Evolutionary conservation across 1,140 invertebrate genomes (phyloP).

Genomic region (Drosophila pruinosa): DNA sequence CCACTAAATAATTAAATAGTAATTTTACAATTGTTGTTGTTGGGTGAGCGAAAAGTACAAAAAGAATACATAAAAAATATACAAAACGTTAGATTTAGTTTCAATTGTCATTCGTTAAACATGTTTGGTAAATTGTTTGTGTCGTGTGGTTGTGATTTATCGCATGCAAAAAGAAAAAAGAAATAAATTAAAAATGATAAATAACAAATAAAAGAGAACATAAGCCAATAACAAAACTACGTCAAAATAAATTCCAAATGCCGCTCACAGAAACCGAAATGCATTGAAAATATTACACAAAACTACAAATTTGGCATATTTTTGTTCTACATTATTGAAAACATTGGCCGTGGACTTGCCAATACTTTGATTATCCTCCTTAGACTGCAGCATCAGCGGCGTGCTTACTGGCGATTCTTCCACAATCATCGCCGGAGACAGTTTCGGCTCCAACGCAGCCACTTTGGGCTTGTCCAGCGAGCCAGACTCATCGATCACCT

Average conservation of each 20-base stretch:
- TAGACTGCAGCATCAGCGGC: conserved; percentile 10
- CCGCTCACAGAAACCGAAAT: conserved; percentile 3
- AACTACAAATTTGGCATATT: conserved; percentile 31
- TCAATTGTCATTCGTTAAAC: conserved; percentile 51
- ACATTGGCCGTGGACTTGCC: conserved; percentile 60
- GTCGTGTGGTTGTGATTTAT: conserved; percentile 14
- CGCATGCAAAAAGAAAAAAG: conserved; percentile 69
- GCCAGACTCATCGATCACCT: conserved; percentile 74
- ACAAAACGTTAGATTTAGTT: conserved; percentile 60
- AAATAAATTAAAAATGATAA: conserved; percentile 42
- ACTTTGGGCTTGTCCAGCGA: conserved; percentile 55
- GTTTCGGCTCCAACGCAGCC: conserved; percentile 21
- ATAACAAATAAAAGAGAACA: conserved; percentile 17
- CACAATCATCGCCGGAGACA: conserved; percentile 66
- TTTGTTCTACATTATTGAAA: conserved; percentile 16
- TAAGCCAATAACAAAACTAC: conserved; percentile 18
- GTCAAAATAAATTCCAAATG: conserved; percentile 1
- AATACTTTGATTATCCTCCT: conserved; percentile 77
- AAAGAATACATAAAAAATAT: conserved; percentile 75
- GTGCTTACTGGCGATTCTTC: conserved; percentile 49
- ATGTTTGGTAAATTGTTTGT: conserved; percentile 26
- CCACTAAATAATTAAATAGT: conserved; percentile 62
- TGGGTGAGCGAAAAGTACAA: conserved; percentile 61
- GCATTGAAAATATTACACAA: conserved; percentile 3
- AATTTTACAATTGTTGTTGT: conserved; percentile 52